These are phyloP conservation scores for Clavelina lepadiformis DNA, from an alignment of 23 tunicate genomes.

Conservation along the genomic window DNA sequence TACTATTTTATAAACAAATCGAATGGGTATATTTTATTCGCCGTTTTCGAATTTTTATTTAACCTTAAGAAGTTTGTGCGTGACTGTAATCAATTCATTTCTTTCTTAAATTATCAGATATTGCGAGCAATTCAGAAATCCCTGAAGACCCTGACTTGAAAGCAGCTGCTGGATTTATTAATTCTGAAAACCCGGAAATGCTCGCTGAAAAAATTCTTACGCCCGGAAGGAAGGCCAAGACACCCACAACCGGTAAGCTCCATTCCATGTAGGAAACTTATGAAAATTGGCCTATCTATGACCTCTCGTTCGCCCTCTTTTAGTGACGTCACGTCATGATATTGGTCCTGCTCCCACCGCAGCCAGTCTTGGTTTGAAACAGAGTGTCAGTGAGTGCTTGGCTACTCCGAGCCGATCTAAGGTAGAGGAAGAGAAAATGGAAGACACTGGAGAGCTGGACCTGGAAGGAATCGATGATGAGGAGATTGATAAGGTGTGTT, in stretches of 20 bases:
- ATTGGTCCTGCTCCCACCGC: constrained; percentile 53
- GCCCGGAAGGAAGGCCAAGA: constrained; percentile 2
- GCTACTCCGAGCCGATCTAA: constrained; percentile 5
- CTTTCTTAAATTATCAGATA: too few relatives aligned
- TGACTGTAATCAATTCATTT: too few relatives aligned
- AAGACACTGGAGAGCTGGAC: constrained; percentile 57
- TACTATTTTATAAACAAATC: too few relatives aligned
- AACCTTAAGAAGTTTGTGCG: too few relatives aligned
- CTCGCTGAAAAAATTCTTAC: constrained; percentile 30
- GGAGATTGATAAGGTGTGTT: constrained; percentile 62
- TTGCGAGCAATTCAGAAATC: too few relatives aligned
- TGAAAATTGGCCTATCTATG: background rate
- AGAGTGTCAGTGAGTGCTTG: constrained; percentile 36
- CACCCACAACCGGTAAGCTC: too few relatives aligned
- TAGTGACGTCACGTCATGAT: background rate
- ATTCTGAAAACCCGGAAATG: constrained; percentile 71
- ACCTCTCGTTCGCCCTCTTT: background rate
- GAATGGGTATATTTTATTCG: too few relatives aligned
- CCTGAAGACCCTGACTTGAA: constrained; percentile 29
- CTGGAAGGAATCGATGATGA: constrained; percentile 74
- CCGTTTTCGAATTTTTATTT: too few relatives aligned
- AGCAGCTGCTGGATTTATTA: constrained; percentile 64
- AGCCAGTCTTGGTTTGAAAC: constrained; percentile 59
- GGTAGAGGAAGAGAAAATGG: background rate
- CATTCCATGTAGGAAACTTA: background rate